Evolutionary conservation across 2,888 invertebrate species (phyloP).

Genomic region (Nymphalis urticae): DNA sequence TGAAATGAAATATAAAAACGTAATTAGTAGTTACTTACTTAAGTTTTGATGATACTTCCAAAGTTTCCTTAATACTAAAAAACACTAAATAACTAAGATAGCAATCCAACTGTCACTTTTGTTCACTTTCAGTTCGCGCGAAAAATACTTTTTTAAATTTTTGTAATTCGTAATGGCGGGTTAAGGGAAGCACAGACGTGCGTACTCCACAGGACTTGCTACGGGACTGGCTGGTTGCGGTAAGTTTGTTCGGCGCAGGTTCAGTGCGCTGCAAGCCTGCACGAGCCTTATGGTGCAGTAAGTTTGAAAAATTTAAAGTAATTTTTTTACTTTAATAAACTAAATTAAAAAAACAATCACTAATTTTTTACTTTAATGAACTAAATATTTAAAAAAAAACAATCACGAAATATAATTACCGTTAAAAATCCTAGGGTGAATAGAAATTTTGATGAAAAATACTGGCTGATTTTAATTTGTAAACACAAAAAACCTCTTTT

Average conservation of each 20-base stretch:
- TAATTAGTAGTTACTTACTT: background rate
- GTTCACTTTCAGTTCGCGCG: conserved; percentile 27
- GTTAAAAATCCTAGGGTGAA: too few species aligned
- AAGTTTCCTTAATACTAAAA: background rate
- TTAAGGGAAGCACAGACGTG: conserved; percentile 19
- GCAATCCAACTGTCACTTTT: conserved; percentile 27
- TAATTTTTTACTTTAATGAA: too few species aligned
- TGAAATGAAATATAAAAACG: background rate
- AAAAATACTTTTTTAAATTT: conserved; percentile 22
- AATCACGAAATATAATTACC: too few species aligned
- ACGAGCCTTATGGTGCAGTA: conserved; percentile 18
- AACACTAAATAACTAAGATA: conserved; percentile 17
- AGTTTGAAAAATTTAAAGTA: background rate
- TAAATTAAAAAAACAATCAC: background rate
- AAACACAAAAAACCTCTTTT: too few species aligned
- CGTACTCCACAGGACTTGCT: background rate
- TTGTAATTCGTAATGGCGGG: conserved; percentile 7
- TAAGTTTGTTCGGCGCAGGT: conserved; percentile 29
- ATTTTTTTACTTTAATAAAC: background rate
- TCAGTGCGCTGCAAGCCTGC: conserved; percentile 17
- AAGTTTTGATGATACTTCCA: background rate
- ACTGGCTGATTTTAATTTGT: too few species aligned
- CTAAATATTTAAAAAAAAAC: background rate
- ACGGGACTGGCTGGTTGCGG: conserved; percentile 30
- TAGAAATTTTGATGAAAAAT: too few species aligned